phyloP scores from a whole-genome alignment of 2,113 vertebrate genomes.

The Nothobranchius kuhntae region DNA sequence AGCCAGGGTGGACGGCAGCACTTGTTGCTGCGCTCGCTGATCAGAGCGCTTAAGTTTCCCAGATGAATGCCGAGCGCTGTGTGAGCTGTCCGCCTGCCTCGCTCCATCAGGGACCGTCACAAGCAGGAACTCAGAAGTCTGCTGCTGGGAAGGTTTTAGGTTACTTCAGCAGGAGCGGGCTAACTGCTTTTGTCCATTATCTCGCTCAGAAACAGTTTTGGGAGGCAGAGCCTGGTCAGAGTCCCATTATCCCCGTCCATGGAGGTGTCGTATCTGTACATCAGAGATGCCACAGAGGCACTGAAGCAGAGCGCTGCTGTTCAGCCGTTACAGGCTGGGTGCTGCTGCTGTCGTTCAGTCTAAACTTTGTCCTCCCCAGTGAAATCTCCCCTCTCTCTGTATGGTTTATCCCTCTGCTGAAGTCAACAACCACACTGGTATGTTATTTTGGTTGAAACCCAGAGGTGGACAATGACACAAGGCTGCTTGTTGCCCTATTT shows the following conservation, averaged over 20 bases:
- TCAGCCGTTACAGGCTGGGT: constrained; percentile 33
- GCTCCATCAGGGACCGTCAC: constrained; percentile 37
- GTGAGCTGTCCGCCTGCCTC: constrained; percentile 30
- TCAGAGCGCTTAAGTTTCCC: constrained; percentile 61
- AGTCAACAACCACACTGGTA: constrained; percentile 35
- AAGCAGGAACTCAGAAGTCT: constrained; percentile 50
- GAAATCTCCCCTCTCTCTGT: constrained; percentile 18
- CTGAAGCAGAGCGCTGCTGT: constrained; percentile 24
- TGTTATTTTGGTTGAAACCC: constrained; percentile 56
- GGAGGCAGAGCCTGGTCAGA: constrained; percentile 5
- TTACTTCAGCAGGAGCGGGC: constrained; percentile 29
- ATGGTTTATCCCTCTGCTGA: constrained; percentile 43
- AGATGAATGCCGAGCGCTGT: constrained; percentile 67
- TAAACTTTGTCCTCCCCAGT: constrained; percentile 17
- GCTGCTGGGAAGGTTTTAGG: constrained; percentile 59
- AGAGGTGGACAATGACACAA: constrained; percentile 62
- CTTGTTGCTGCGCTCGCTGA: constrained; percentile 47
- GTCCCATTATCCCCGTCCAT: constrained; percentile 9
- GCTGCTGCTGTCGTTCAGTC: constrained; percentile 14
- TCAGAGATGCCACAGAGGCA: constrained; percentile 44
- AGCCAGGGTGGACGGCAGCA: constrained; percentile 46
- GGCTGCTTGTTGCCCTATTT: constrained; percentile 58
- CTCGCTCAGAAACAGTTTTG: constrained; percentile 19
- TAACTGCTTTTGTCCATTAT: constrained; percentile 28
- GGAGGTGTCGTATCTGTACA: constrained; percentile 23